These are phyloP conservation scores for Poeciliopsis turrubarensis DNA, from an alignment of 2,113 vertebrate species.

Conservation along the genomic window DNA sequence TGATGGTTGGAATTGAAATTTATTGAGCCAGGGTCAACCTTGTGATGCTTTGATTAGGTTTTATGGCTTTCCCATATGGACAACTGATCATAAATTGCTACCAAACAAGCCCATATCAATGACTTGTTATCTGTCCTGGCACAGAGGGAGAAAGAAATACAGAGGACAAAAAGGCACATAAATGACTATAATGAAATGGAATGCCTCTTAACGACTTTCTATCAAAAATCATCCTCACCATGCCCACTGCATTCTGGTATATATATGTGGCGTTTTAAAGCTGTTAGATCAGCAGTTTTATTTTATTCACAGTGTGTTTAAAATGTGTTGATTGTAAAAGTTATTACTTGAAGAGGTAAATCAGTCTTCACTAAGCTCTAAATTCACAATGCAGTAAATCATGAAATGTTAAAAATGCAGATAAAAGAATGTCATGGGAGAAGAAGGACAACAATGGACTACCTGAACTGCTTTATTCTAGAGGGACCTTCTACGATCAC, in stretches of 20 bases:
- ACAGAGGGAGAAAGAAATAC: conserved; percentile 15
- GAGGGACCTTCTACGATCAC: not conserved
- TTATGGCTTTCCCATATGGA: conserved; percentile 64
- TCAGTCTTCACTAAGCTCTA: not conserved
- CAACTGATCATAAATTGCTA: conserved; percentile 70
- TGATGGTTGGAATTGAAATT: conserved; percentile 59
- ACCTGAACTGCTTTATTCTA: not conserved
- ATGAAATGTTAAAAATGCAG: not conserved
- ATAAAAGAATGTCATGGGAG: not conserved
- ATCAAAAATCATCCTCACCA: conserved; percentile 23
- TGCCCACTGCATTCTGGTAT: not conserved
- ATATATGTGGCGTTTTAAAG: not conserved
- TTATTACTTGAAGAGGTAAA: not conserved
- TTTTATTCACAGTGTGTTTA: too few species aligned
- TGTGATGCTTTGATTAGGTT: conserved; percentile 50
- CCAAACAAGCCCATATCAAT: conserved; percentile 59
- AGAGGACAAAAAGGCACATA: conserved; percentile 18
- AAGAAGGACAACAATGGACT: not conserved
- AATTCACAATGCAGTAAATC: not conserved
- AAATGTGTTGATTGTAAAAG: not conserved
- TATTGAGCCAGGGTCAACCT: conserved; percentile 65
- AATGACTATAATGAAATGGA: conserved; percentile 11
- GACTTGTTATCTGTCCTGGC: conserved; percentile 42
- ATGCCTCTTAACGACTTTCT: conserved; percentile 1
- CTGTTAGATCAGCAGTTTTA: not conserved